Percentiles rank a stretch among this genome's conserved stretches.
phyloP scores from a whole-genome alignment of 2,113 vertebrate species.

The Lagopus muta region DNA sequence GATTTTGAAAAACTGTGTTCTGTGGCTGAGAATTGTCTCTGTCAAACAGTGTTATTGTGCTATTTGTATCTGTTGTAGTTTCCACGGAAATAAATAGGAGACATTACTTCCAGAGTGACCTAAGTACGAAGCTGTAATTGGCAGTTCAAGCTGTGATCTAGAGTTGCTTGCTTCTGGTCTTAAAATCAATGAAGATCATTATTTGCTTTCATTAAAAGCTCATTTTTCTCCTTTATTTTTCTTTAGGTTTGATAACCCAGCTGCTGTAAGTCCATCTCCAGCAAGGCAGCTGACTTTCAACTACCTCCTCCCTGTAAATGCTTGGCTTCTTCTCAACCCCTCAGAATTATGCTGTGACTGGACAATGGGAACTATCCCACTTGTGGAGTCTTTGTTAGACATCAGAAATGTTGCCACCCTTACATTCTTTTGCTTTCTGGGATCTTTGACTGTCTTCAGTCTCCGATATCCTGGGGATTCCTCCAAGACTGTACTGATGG shows the following conservation, averaged over 20 bases:
- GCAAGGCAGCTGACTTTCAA: constrained; percentile 95
- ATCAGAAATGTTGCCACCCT: constrained; percentile 91
- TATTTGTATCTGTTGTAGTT: too few species aligned
- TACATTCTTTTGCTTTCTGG: constrained; percentile 87
- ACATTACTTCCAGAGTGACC: too few species aligned
- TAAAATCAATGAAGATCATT: background rate
- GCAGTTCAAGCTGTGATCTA: background rate
- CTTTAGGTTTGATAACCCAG: constrained; percentile 96
- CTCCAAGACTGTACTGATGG: constrained; percentile 94
- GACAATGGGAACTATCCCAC: constrained; percentile 98
- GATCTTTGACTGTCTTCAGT: constrained; percentile 86
- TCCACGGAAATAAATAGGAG: too few species aligned
- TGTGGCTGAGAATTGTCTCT: too few species aligned
- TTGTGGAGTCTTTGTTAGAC: constrained; percentile 93
- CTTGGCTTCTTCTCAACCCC: constrained; percentile 95
- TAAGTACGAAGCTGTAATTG: background rate
- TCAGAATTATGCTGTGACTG: constrained; percentile 98
- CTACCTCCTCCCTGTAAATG: constrained; percentile 96
- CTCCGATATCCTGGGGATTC: constrained; percentile 88
- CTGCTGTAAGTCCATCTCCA: constrained; percentile 93
- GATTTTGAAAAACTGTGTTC: too few species aligned
- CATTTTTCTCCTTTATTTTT: background rate
- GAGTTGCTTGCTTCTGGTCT: background rate
- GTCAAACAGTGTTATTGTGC: too few species aligned
- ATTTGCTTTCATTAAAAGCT: background rate